These are phyloP conservation scores for Chelon labrosus DNA, from an alignment of 2,797 vertebrate species.

Conservation along the genomic window DNA sequence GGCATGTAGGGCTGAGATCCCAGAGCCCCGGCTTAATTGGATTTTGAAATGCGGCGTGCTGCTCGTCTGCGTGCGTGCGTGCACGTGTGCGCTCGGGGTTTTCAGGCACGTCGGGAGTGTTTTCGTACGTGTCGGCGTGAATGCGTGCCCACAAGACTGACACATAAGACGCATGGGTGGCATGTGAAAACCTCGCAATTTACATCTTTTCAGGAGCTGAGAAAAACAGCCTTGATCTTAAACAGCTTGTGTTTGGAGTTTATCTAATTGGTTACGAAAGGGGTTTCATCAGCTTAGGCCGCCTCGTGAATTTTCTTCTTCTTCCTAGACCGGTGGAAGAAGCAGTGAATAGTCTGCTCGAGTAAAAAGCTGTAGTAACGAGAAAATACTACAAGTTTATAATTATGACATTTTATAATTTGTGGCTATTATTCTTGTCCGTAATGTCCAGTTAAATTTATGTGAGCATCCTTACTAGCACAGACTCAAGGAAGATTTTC, in stretches of 20 bases:
- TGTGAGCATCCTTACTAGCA: too few species aligned
- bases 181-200: conserved; percentile 50
- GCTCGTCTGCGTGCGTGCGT: conserved; percentile 40
- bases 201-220: conserved; percentile 29
- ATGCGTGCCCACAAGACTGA: conserved; percentile 34
- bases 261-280: conserved; percentile 52
- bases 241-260: conserved; percentile 52
- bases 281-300: conserved; percentile 34
- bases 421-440: neutral
- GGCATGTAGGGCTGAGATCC: conserved; percentile 67
- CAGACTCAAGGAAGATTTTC: too few species aligned
- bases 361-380: neutral
- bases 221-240: conserved; percentile 52
- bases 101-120: too few species aligned
- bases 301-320: neutral
- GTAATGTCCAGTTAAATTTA: too few species aligned
- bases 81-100: conserved; percentile 43
- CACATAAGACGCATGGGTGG: conserved; percentile 46
- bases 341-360: neutral
- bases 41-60: conserved; percentile 65
- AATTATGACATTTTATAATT: conserved; percentile 1
- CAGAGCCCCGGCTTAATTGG: conserved; percentile 73
- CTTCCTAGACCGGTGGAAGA: neutral
- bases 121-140: conserved; percentile 35
- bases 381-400: neutral